Percentiles rank a stretch among this genome's conserved stretches.
These are phyloP conservation scores for Phymorhynchus buccinoides DNA, from an alignment of 1,140 invertebrate genomes.

Conservation along the genomic window DNA sequence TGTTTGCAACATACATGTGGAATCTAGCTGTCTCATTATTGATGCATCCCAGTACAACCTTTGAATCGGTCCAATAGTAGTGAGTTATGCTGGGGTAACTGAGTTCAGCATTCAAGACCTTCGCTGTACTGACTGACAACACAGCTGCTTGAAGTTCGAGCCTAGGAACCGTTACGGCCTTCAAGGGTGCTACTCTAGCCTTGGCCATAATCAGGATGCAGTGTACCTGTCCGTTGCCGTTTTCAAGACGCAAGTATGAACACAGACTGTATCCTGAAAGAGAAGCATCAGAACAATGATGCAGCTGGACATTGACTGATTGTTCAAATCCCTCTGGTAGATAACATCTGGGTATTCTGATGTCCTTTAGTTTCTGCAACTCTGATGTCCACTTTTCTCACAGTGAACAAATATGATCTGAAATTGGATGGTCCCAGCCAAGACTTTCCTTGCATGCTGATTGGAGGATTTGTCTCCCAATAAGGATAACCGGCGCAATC, in stretches of 20 bases:
- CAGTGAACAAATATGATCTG: constrained; percentile 25
- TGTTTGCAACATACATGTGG: background rate
- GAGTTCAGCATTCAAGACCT: background rate
- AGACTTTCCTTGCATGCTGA: constrained; percentile 42
- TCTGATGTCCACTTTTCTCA: constrained; percentile 47
- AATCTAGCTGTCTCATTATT: background rate
- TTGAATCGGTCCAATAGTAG: constrained; percentile 1
- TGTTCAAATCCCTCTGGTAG: constrained; percentile 46
- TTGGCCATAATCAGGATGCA: constrained; percentile 53
- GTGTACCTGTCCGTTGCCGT: constrained; percentile 39
- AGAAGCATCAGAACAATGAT: constrained; percentile 51
- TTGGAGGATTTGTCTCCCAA: constrained; percentile 50
- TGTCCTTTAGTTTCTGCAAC: constrained; percentile 23
- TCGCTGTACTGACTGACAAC: constrained; percentile 42
- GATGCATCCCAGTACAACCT: background rate
- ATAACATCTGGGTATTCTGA: constrained; percentile 48
- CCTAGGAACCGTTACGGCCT: constrained; percentile 48
- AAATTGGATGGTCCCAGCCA: constrained; percentile 49
- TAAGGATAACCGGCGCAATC: constrained; percentile 44
- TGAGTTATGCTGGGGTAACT: background rate
- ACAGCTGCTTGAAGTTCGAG: constrained; percentile 54
- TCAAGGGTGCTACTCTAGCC: constrained; percentile 50
- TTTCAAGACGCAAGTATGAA: constrained; percentile 45
- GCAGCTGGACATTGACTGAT: constrained; percentile 52
- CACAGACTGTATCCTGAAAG: constrained; percentile 51